Percentiles rank a stretch among this genome's conserved stretches.
phyloP scores from a whole-genome alignment of 2,113 vertebrate genomes.

The Gila orcuttii region DNA sequence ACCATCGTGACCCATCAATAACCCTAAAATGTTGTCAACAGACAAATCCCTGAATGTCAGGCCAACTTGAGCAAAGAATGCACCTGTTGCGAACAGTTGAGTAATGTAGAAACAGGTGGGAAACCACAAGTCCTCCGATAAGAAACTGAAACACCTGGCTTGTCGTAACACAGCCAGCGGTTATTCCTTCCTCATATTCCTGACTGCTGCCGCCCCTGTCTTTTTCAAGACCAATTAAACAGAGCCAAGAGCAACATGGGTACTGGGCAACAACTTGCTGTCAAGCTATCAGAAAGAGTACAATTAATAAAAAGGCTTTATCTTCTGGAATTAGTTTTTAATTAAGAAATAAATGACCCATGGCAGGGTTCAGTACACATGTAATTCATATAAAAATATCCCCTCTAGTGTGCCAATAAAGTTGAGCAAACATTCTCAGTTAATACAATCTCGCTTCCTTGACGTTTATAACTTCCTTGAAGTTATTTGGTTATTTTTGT shows the following conservation, averaged over 20 bases:
- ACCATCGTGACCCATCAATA: background rate
- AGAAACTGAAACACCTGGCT: conserved; percentile 39
- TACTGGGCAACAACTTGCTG: conserved; percentile 26
- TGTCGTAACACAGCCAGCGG: conserved; percentile 9
- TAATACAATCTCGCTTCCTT: background rate
- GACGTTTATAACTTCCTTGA: too few species aligned
- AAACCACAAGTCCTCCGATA: conserved; percentile 32
- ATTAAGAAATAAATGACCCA: conserved; percentile 9
- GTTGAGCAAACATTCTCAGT: background rate
- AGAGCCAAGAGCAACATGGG: conserved; percentile 37
- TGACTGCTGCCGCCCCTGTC: conserved; percentile 6
- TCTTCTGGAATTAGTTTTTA: background rate
- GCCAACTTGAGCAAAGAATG: background rate
- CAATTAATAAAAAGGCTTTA: background rate
- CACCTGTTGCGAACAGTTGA: conserved; percentile 35
- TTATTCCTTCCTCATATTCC: conserved; percentile 35
- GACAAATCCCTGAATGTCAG: background rate
- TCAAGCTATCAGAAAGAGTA: conserved; percentile 19
- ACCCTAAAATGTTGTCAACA: background rate
- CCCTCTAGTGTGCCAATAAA: background rate
- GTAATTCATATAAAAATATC: conserved; percentile 19
- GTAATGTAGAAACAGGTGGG: conserved; percentile 32
- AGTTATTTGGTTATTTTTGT: conserved; percentile 6
- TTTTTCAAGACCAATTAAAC: background rate
- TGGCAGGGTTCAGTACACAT: conserved; percentile 12